A percentile compares a stretch with the other conserved stretches of the same genome.
These are phyloP conservation scores for Ypsolopha scabrella DNA, from an alignment of 2,888 invertebrate genomes.

Conservation along the genomic window DNA sequence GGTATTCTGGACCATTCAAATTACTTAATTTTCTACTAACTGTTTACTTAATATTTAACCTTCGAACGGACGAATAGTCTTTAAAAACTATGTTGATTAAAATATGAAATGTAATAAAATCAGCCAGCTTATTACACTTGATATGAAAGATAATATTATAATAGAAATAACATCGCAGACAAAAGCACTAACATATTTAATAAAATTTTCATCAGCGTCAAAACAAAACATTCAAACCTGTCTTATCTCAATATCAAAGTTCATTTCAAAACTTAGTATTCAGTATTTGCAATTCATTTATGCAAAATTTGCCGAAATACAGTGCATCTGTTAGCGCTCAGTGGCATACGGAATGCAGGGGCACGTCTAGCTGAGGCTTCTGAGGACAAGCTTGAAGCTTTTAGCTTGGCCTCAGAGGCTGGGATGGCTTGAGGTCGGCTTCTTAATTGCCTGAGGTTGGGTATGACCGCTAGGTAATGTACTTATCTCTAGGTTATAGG, in stretches of 20 bases:
- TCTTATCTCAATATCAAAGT: not conserved
- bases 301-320: slow-evolving; percentile 25
- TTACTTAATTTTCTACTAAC: no score
- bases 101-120: no score
- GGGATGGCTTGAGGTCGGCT: slow-evolving; percentile 43
- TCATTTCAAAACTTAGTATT: slow-evolving; percentile 17
- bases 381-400: slow-evolving; percentile 45
- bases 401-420: slow-evolving; percentile 24
- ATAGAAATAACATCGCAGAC: no score
- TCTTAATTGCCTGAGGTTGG: slow-evolving; percentile 59
- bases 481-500: slow-evolving; percentile 2
- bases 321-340: slow-evolving; percentile 11
- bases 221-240: no score
- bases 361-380: slow-evolving; percentile 25
- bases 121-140: no score
- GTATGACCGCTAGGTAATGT: slow-evolving; percentile 58
- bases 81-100: no score
- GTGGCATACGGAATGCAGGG: slow-evolving; percentile 25
- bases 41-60: no score
- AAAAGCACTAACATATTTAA: no score
- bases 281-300: slow-evolving; percentile 34
- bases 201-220: no score
- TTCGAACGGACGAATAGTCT: no score
- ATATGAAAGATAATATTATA: no score
- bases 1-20: no score